phyloP scores from a whole-genome alignment of 2,113 vertebrate genomes.

The Pogona vitticeps region DNA sequence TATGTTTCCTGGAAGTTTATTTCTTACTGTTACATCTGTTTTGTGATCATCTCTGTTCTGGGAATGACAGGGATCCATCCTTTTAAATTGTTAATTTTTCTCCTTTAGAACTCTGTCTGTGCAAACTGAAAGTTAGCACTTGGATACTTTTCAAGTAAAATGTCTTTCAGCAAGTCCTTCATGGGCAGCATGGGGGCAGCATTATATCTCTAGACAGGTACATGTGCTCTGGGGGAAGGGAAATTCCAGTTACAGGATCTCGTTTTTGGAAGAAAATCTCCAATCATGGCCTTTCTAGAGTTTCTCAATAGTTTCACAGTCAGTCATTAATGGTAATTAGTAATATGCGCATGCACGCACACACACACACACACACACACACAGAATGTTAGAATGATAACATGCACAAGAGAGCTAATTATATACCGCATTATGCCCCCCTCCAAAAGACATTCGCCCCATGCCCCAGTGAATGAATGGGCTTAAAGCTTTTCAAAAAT shows the following conservation, averaged over 20 bases:
- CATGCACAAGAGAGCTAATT: slow-evolving; percentile 57
- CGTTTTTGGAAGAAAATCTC: slow-evolving; percentile 36
- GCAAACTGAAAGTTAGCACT: neutral
- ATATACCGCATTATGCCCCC: slow-evolving; percentile 54
- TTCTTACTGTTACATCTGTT: neutral
- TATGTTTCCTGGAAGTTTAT: neutral
- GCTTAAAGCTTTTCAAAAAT: slow-evolving; percentile 17
- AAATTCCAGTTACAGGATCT: neutral
- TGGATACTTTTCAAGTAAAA: neutral
- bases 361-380: slow-evolving; percentile 45
- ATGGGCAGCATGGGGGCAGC: neutral
- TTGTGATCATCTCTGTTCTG: neutral
- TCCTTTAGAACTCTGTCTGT: neutral
- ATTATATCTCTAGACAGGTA: slow-evolving; percentile 16
- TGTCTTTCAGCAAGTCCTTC: neutral
- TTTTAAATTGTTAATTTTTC: too few species aligned
- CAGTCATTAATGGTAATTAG: slow-evolving; percentile 58
- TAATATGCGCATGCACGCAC: too few species aligned
- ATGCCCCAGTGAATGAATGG: slow-evolving; percentile 32
- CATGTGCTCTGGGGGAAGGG: neutral
- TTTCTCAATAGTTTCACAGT: slow-evolving; percentile 56
- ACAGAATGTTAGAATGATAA: slow-evolving; percentile 45
- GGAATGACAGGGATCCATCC: neutral
- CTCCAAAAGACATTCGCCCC: slow-evolving; percentile 42
- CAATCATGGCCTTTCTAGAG: slow-evolving; percentile 48